Evolutionary conservation across 2,113 vertebrate genomes (phyloP).

Genomic region (Monopterus albus): DNA sequence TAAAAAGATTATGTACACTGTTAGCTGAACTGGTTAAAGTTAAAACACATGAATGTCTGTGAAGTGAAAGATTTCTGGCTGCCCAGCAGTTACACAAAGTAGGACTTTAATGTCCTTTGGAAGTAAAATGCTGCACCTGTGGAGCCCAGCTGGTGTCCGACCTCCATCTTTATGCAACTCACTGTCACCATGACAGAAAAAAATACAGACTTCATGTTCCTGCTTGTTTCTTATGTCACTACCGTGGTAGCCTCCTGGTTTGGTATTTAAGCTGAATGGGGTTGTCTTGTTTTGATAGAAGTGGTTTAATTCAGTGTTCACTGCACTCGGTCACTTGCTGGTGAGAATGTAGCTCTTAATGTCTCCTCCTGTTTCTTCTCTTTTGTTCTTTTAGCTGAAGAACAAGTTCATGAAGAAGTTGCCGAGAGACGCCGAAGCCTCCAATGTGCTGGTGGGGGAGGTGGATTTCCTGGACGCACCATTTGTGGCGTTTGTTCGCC

Average conservation of each 20-base stretch:
- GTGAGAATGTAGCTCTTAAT: conserved; percentile 51
- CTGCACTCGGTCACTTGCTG: conserved; percentile 13
- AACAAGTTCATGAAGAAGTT: conserved; percentile 99
- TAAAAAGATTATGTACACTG: no score
- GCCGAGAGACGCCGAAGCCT: conserved; percentile 96
- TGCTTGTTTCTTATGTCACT: background rate
- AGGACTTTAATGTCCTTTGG: background rate
- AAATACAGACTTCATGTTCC: conserved; percentile 8
- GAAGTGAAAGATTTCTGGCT: background rate
- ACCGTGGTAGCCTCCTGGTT: background rate
- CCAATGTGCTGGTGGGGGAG: conserved; percentile 96
- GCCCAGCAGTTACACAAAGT: background rate
- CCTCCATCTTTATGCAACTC: conserved; percentile 10
- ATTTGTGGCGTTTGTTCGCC: conserved; percentile 95
- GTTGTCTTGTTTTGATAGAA: conserved; percentile 38
- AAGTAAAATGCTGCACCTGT: conserved; percentile 26
- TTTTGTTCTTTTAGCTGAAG: conserved; percentile 85
- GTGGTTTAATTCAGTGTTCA: conserved; percentile 4
- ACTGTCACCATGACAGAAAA: background rate
- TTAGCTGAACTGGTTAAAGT: no score
- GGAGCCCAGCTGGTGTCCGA: conserved; percentile 33
- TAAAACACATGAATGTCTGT: background rate
- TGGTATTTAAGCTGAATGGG: conserved; percentile 50
- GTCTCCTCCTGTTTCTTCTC: conserved; percentile 1
- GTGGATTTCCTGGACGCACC: conserved; percentile 95